Base-by-base conservation (phyloP, 2,888 invertebrate species). In the Augochlorella aurata region DNA sequence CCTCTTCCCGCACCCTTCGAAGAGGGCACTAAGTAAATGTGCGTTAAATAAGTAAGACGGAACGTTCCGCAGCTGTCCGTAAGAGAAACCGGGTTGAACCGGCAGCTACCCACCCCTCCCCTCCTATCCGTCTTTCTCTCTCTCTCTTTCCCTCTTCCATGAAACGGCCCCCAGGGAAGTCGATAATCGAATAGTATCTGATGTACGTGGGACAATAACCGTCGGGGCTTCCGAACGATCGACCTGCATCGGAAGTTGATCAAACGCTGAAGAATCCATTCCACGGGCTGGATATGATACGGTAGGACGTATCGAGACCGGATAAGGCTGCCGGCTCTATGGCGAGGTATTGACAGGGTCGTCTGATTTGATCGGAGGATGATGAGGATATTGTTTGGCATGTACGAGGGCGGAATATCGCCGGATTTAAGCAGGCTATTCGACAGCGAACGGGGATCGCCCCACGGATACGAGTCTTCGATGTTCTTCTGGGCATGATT, bases 31-130 rank as follows among this genome's bases (percentile, higher is more conserved):
- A 89, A 91, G 91, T 91, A 91, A 91, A 91, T 88, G 90, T 87
- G 71, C 86, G 86, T 90, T 91, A 91, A 91, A 91, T 91, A 91
- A 91, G 86, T 90, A 86, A 91, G 85, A 78, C 72, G 83, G 66
- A 79, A 73, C 73, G 82, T 77, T 72, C 68, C 68, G 67, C 58
- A 73, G 73, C 66, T 69, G 68, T 54, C 38, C 66, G 66, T 5
- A 38, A 47, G 21, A 47, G 21, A 78, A 29, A 12, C 1, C 38
- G 50, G 38, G 29, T 29, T 16, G 58, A 24, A 38, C 16, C 58
- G 54, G 10, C 7, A 24, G 52, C 8, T 1, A 21, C 5, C 50
- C 21, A 58, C 24, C 58, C 14, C 24, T 14, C 14, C 5, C 58
- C 58, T 58, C 14, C 58, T 58, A 58, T 58, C 58, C 21, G 24